Base-by-base conservation (phyloP, 92 coral and sea anemone genomes). In the Meandrina meandrites region DNA sequence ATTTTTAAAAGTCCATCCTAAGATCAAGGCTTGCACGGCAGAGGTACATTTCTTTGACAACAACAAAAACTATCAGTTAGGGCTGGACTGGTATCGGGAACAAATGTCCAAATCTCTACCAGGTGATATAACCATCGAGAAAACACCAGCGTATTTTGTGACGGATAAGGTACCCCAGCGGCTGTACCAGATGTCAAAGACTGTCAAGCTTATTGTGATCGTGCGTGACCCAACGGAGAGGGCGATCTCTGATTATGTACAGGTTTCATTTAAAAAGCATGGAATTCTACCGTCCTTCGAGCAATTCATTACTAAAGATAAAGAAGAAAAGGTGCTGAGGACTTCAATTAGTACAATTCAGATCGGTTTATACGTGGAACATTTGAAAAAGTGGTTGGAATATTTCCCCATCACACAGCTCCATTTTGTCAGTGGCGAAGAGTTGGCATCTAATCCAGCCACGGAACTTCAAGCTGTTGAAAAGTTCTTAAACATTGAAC, bases 91-190 rank as follows among this genome's bases (percentile, higher is more conserved):
- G 98, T 95, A 95, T 79, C 82, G 96, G 58, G 69, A 79, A 6
- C 80, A 76, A 86, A 93, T 95, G 96, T 96, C 98, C 16, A 80
- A 90, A 30, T 84, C 91, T 31, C 62, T 35, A 17, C 81, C 84
- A 64, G 81, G 84, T 15, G 90, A 93, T 51, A 82, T 93, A 18
- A 86, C 86, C 37, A 86, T 95, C 50, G 98, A 95, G 79, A 95
- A 95, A 88, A 91, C 98, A 12, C 98, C 98, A 40, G 90, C 96
- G 53, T 95, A 95, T 82, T 95, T 95, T 86, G 97, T 94, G 70
- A 95, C 96, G 30, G 87, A 87, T 70, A 79, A 83, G 54, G 95
- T 81, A 47, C 95, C 98, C 35, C 80, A 70, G 69, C 81, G 98
- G 14, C 90, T 95, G 7, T 57, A 82, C 81, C 81, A 86, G 31